A percentile compares a stretch with the other conserved stretches of the same genome.
Evolutionary conservation across 2,113 vertebrate genomes (phyloP).

Genomic region (Ahaetulla prasina): DNA sequence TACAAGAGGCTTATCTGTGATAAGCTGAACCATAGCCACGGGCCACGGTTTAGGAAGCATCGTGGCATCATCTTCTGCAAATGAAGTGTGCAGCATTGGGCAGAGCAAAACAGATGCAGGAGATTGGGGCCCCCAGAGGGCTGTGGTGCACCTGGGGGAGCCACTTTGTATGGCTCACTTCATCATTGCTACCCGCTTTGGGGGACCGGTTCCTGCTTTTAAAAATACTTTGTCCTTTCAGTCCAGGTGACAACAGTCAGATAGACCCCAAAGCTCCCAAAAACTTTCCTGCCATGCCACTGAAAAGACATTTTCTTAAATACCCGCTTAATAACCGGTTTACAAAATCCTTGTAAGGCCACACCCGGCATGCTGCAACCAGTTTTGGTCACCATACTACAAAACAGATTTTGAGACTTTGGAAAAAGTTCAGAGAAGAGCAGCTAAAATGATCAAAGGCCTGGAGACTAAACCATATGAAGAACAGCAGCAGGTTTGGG

Average conservation of each 20-base stretch:
- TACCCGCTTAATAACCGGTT: background rate
- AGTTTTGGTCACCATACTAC: too few relatives aligned
- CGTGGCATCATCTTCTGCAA: background rate
- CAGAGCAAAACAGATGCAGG: background rate
- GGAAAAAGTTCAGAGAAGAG: too few relatives aligned
- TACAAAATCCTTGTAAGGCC: too few relatives aligned
- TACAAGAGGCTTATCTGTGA: background rate
- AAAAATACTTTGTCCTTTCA: background rate
- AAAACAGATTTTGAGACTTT: too few relatives aligned
- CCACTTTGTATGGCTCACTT: background rate
- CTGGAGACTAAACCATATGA: too few relatives aligned
- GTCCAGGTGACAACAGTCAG: background rate
- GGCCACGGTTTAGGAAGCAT: background rate
- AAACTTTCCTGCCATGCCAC: background rate
- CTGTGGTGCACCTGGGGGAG: rapidly evolving
- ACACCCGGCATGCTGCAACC: too few relatives aligned
- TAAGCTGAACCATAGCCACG: background rate
- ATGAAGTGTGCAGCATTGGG: background rate
- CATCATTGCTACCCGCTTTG: background rate
- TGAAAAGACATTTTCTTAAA: background rate
- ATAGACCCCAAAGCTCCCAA: background rate
- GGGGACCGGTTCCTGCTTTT: background rate
- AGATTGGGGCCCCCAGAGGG: background rate
- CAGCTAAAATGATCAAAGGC: too few relatives aligned
- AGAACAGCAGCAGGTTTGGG: too few relatives aligned